Conservation (phyloP, 2,888 invertebrate genomes). For the Nineta flava region DNA sequence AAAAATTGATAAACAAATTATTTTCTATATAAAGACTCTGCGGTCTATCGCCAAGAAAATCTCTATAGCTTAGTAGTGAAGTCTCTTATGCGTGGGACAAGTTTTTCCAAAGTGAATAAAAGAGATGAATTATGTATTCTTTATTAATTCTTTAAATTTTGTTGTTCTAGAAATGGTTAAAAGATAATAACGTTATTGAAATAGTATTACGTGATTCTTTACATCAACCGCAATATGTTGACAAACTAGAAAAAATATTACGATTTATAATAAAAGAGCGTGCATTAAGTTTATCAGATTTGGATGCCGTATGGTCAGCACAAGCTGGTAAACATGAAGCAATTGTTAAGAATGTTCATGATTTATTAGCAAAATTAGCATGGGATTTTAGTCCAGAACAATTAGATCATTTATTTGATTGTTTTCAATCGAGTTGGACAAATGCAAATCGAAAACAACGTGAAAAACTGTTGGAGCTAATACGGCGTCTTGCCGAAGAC, state of each 20-base stretch:
- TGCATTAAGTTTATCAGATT: constrained; percentile 73
- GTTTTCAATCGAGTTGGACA: constrained; percentile 89
- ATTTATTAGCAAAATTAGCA: constrained; percentile 86
- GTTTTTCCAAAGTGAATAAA: no score
- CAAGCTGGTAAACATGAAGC: constrained; percentile 97
- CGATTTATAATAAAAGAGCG: constrained; percentile 92
- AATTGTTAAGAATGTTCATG: constrained; percentile 95
- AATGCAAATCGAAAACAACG: constrained; percentile 91
- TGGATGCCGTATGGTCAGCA: constrained; percentile 94
- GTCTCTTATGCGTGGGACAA: no score
- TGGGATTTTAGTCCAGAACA: constrained; percentile 98
- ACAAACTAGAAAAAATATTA: constrained; percentile 92
- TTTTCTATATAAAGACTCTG: no score
- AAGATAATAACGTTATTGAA: constrained; percentile 86
- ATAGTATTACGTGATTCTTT: constrained; percentile 90
- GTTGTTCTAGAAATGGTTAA: constrained; percentile 70
- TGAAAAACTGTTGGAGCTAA: constrained; percentile 87
- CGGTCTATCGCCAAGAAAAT: no score
- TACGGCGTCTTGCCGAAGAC: constrained; percentile 88
- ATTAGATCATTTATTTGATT: constrained; percentile 90
- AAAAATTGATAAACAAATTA: no score
- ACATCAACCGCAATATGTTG: constrained; percentile 96
- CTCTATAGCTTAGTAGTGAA: no score
- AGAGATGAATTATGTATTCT: no score
- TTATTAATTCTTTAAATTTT: neutral